phyloP scores from a whole-genome alignment of 2,113 vertebrate genomes.

The Rhea americana region DNA sequence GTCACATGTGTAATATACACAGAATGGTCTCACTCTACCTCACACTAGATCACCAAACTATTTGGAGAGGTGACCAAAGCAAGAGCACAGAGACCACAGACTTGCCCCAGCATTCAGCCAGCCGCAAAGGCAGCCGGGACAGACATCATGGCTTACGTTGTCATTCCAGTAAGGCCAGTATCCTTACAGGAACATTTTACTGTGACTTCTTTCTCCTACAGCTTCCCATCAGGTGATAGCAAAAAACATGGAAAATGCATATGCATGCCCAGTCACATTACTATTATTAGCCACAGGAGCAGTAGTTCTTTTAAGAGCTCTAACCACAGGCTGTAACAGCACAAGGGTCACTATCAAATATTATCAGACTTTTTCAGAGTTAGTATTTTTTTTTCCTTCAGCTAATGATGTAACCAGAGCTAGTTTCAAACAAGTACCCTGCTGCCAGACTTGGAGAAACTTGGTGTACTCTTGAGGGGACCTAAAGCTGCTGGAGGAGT shows the following conservation, averaged over 20 bases:
- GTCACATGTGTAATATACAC: neutral
- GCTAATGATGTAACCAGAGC: neutral
- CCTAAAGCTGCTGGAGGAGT: neutral
- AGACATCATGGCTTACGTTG: accelerated
- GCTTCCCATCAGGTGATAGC: constrained; percentile 47
- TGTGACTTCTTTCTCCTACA: neutral
- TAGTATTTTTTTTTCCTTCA: neutral
- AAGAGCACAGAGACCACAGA: accelerated
- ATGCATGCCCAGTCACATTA: neutral
- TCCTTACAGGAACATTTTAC: neutral
- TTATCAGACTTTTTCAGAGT: constrained; percentile 23
- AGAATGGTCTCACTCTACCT: neutral
- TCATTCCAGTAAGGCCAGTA: accelerated
- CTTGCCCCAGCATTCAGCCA: neutral
- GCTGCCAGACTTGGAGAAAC: neutral
- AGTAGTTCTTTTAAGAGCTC: constrained; percentile 4
- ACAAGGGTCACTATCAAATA: neutral
- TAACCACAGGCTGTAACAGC: neutral
- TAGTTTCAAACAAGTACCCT: neutral
- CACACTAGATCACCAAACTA: neutral
- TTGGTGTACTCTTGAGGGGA: neutral
- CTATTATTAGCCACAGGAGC: constrained; percentile 39
- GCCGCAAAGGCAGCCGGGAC: neutral
- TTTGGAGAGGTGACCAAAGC: neutral
- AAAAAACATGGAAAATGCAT: constrained; percentile 50